Conservation (phyloP, 2,113 vertebrate genomes). For the Scomber scombrus region DNA sequence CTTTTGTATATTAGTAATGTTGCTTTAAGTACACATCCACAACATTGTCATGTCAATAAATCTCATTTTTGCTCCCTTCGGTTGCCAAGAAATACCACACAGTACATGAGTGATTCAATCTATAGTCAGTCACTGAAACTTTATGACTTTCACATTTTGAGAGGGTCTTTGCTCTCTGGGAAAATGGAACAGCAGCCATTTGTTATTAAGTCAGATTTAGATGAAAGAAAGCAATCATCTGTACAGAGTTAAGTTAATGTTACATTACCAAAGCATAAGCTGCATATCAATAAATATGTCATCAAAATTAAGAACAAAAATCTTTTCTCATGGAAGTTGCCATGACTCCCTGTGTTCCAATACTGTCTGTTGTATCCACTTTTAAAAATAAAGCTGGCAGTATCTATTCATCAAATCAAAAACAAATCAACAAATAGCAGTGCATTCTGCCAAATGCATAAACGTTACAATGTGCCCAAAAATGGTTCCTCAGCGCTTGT, state of each 20-base stretch:
- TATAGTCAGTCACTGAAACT: background rate
- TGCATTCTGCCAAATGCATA: background rate
- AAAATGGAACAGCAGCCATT: too few species aligned
- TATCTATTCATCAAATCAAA: background rate
- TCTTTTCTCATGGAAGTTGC: background rate
- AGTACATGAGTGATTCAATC: background rate
- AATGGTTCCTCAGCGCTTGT: background rate
- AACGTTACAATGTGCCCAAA: slow-evolving; percentile 1
- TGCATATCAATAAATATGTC: background rate
- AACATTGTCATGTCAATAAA: too few species aligned
- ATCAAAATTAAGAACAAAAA: too few species aligned
- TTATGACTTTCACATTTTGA: too few species aligned
- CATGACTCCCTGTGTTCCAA: background rate
- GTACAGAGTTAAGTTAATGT: background rate
- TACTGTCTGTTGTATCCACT: background rate
- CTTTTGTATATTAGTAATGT: background rate
- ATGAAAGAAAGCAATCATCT: background rate
- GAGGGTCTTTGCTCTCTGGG: too few species aligned
- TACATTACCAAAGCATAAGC: background rate
- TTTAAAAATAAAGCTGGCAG: background rate
- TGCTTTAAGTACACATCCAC: too few species aligned
- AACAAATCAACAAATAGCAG: background rate
- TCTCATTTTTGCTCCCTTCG: background rate
- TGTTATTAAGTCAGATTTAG: background rate
- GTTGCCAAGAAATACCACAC: too few species aligned